phyloP scores from a whole-genome alignment of 2,797 vertebrate genomes.

The Xenops minutus region DNA sequence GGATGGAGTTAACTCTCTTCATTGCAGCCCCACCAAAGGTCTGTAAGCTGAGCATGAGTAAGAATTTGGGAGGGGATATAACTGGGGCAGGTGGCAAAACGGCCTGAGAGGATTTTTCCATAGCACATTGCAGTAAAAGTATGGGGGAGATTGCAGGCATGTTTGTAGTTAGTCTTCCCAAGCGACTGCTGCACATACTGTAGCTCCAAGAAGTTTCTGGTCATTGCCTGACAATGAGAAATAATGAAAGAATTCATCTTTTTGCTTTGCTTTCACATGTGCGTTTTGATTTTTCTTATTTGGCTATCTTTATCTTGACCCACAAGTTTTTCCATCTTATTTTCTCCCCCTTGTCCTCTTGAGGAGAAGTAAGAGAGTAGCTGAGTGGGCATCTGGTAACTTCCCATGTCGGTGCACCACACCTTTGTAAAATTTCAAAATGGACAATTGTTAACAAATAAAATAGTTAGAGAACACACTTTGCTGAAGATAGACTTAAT shows the following conservation, averaged over 20 bases:
- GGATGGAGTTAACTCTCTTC: neutral
- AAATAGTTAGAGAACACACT: neutral
- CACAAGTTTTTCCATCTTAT: neutral
- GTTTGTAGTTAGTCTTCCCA: neutral
- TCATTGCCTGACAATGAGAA: neutral
- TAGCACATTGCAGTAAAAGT: neutral
- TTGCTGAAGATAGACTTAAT: neutral
- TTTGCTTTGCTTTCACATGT: neutral
- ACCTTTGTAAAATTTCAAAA: neutral
- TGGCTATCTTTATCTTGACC: neutral
- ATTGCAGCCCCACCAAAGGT: neutral
- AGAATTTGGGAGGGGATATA: neutral
- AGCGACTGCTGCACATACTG: neutral
- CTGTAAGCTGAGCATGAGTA: neutral
- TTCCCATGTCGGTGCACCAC: neutral
- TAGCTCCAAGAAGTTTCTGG: neutral
- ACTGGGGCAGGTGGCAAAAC: neutral
- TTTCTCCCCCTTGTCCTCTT: neutral
- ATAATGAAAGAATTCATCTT: neutral
- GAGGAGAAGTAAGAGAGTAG: neutral
- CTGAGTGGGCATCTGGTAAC: neutral
- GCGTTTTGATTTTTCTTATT: neutral
- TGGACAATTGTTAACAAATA: neutral
- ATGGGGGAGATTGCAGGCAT: neutral
- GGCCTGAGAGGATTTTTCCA: neutral